Base-by-base conservation (phyloP, 2,113 vertebrate species). In the Sinocyclocheilus anophthalmus region DNA sequence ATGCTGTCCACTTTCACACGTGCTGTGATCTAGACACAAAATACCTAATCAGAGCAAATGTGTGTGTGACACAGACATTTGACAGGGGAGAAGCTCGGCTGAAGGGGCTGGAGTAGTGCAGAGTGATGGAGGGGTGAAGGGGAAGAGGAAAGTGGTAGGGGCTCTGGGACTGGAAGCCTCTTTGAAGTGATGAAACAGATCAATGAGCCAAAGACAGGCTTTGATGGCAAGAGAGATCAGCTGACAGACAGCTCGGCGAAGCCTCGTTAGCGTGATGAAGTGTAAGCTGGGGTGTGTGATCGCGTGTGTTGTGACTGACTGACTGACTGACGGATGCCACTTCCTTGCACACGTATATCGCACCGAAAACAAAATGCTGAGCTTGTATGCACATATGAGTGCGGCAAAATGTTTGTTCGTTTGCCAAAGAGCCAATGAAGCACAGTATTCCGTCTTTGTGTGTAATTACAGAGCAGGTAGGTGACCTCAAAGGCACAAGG, bases 101-200 rank as follows among this genome's bases (percentile, higher is more conserved):
- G 37, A 73, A 57, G 42, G 50, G 70, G 30, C 26, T 67, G 79
- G 67, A 13, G 22, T 37, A 59, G 55, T 16, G 11, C 24, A 70
- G 5, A 24, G n/a, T 45, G 59, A 70, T 65, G 81, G 83, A 84
- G 42, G 24, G 80, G 39, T 83, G 80, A 61, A 57, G 10, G 50
- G 80, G 37, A 18, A 55, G 39, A 57, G 26, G 45, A 57, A 61
- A 50, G 48, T 13, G 70, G 39, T 57, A 72, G 72, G n/a, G 72
- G 18, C 69, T 86, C 45, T 61, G 76, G 65, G 61, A 39, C 57
- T 88, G 20, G 57, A 86, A 84, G 59, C 70, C 70, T 87, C 85
- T 84, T 70, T 84, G 75, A 86, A 84, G 82, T 86, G 77, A 81
- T 88, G 88, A 88, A 88, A 84, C 88, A 86, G 69, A 88, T 88